Base-by-base conservation (phyloP, 2,888 invertebrate species). In the Drosophila phalerata region DNA sequence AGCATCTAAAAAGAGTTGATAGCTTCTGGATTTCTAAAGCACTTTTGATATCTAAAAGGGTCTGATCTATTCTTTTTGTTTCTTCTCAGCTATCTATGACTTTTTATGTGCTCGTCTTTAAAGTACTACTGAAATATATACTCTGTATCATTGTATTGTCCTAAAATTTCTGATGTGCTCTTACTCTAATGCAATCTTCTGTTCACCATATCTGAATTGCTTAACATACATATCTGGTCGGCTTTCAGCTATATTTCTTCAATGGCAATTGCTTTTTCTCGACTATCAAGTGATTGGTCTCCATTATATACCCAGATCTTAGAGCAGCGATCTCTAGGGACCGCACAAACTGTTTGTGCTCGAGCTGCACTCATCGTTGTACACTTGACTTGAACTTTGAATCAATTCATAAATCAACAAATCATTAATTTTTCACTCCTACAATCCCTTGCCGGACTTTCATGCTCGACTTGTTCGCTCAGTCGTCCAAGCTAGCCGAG, bases 331-430 rank as follows among this genome's bases (percentile, higher is more conserved):
- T 74, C 79, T 69, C 79, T 64, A 25, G 76, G 79, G 79, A 79
- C 79, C 79, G 65, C 80, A 80, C 80, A 79, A 75, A 55, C 65
- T 30, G 76, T 17, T 42, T 40, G 15, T 17, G 13, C 19, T 34
- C 9, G 53, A 17, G 53, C 48, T 52, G 30, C 78, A 61, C 74
- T 75, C 70, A 77, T 76, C 85, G 85, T 89, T 65, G 73, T 83
- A 77, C 89, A 91, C 90, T 91, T 91, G 91, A 91, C 91, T 83
- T 83, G 86, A 83, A 88, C 88, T 87, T 69, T 78, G 64, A 78
- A 74, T 82, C 86, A 90, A 91, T 91, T 90, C 91, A 91, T 91
- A 91, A 91, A 91, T 91, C 91, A 91, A 90, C 91, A 91, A 84
- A 87, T 89, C 91, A 91, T 90, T 90, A 89, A 89, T 88, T 88